These are phyloP conservation scores for rat (Rattus norvegicus) DNA, from an alignment of 2,113 vertebrate species.

Conservation along the genomic window GRCr8 NC_086026.1:13503501-13504000, in stretches of 20 bases:
- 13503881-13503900: not conserved
- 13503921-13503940: not conserved
- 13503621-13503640: conserved; percentile 56
- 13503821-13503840: not conserved
- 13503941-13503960: not conserved
- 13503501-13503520: conserved; percentile 75
- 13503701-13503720: conserved; percentile 47
- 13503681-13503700: conserved; percentile 75
- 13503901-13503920: conserved; percentile 12
- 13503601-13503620: conserved; percentile 57
- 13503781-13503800: not conserved
- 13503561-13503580: conserved; percentile 58
- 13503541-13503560: conserved; percentile 71
- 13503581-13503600: conserved; percentile 54
- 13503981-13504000: not conserved
- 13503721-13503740: conserved; percentile 81
- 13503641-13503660: conserved; percentile 65
- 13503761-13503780: not conserved
- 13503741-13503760: conserved; percentile 5
- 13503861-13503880: not conserved
- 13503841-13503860: not conserved
- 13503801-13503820: conserved; percentile 22
- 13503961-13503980: too few relatives aligned
- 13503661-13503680: conserved; percentile 83
- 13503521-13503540: conserved; percentile 70